phyloP scores from a whole-genome alignment of 2,888 invertebrate genomes.

The Xylota sylvarum region DNA sequence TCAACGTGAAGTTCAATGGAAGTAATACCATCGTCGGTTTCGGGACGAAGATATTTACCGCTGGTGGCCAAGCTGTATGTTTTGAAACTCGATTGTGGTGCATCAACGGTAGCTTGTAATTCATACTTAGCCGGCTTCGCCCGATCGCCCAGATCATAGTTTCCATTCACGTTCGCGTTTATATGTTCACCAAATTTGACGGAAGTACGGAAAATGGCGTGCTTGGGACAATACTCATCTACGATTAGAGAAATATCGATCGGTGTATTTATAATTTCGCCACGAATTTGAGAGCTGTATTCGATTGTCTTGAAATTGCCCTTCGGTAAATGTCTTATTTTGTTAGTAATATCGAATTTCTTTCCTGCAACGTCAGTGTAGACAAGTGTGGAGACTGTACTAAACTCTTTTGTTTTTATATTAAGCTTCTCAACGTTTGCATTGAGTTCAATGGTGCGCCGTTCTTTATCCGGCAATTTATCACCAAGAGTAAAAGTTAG shows the following conservation, averaged over 20 bases:
- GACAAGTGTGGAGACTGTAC: slow-evolving; percentile 83
- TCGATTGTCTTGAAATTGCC: slow-evolving; percentile 81
- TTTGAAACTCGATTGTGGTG: slow-evolving; percentile 87
- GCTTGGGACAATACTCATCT: slow-evolving; percentile 80
- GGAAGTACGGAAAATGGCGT: slow-evolving; percentile 84
- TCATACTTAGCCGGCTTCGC: slow-evolving; percentile 85
- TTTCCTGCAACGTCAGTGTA: slow-evolving; percentile 85
- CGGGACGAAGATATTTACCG: slow-evolving; percentile 82
- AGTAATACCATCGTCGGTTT: slow-evolving; percentile 76
- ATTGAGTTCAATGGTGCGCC: slow-evolving; percentile 83
- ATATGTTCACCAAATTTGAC: slow-evolving; percentile 85
- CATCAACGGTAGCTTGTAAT: slow-evolving; percentile 85
- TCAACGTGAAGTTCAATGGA: slow-evolving; percentile 78
- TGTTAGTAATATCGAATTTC: slow-evolving; percentile 83
- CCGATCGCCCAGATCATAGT: slow-evolving; percentile 82
- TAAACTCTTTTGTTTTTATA: slow-evolving; percentile 84
- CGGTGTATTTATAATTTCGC: slow-evolving; percentile 82
- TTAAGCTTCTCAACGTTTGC: slow-evolving; percentile 84
- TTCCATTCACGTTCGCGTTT: slow-evolving; percentile 85
- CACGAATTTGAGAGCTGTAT: slow-evolving; percentile 77
- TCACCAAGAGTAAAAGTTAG: slow-evolving; percentile 86
- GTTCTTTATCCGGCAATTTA: slow-evolving; percentile 78
- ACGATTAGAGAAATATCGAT: slow-evolving; percentile 80
- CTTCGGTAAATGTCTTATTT: slow-evolving; percentile 83
- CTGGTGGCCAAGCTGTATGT: slow-evolving; percentile 81